phyloP scores from a whole-genome alignment of 2,888 invertebrate genomes.

The Drosophila helvetica region DNA sequence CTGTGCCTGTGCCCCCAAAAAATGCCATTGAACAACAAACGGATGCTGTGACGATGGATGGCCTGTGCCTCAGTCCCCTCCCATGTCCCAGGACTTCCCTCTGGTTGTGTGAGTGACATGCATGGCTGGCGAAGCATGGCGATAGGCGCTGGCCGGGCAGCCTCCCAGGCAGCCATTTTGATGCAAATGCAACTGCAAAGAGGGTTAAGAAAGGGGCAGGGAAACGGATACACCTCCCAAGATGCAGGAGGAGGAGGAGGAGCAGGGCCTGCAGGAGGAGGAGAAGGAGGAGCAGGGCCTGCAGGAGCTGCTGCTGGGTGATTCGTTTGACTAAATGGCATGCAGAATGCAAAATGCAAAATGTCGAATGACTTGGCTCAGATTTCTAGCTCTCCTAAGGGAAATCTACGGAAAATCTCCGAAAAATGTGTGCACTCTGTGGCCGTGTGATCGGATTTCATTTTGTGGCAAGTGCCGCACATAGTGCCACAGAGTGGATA shows the following conservation, averaged over 20 bases:
- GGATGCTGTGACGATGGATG: conserved; percentile 73
- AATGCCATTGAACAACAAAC: conserved; percentile 63
- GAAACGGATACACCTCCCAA: conserved; percentile 1
- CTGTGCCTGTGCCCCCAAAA: conserved; percentile 45
- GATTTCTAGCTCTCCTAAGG: conserved; percentile 40
- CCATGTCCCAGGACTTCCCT: conserved; percentile 8
- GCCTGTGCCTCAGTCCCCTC: conserved; percentile 33
- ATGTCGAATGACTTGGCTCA: conserved; percentile 58
- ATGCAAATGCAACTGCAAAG: conserved; percentile 72
- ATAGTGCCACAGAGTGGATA: too few species aligned
- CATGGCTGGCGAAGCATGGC: conserved; percentile 65
- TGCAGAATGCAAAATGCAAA: conserved; percentile 67
- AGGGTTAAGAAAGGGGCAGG: conserved; percentile 11
- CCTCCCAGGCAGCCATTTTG: conserved; percentile 51
- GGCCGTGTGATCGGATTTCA: background rate
- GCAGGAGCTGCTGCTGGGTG: conserved; percentile 4
- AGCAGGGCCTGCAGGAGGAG: conserved; percentile 8
- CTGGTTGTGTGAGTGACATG: conserved; percentile 51
- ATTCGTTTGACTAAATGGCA: conserved; percentile 60
- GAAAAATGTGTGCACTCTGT: conserved; percentile 2
- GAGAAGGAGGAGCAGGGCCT: background rate
- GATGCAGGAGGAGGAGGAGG: background rate
- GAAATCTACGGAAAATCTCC: background rate
- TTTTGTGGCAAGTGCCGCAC: background rate
- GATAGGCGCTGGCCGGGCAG: conserved; percentile 5